These are phyloP conservation scores for Hirudinaria manillensis DNA, from an alignment of 2,888 invertebrate species.

Conservation along the genomic window DNA sequence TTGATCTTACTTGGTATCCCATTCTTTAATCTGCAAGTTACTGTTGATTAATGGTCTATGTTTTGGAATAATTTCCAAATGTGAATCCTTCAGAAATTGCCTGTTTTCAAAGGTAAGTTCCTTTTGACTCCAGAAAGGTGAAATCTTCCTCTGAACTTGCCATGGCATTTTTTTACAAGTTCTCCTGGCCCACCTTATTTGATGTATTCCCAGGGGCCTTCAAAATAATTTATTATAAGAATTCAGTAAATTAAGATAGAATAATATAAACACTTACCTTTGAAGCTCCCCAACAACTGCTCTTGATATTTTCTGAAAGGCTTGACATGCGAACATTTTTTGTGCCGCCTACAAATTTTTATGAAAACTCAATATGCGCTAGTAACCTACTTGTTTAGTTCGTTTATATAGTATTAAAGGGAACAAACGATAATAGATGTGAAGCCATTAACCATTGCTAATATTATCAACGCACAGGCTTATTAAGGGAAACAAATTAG, in stretches of 20 bases:
- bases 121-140: constrained; percentile 20
- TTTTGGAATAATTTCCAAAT: constrained; percentile 9
- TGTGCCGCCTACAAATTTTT: too few relatives aligned
- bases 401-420: too few relatives aligned
- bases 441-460: too few relatives aligned
- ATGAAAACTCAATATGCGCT: too few relatives aligned
- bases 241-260: not conserved
- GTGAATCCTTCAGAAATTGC: constrained; percentile 68
- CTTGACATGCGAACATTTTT: too few relatives aligned
- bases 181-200: not conserved
- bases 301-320: too few relatives aligned
- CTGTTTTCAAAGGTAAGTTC: constrained; percentile 69
- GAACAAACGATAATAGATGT: too few relatives aligned
- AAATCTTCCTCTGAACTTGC: constrained; percentile 14
- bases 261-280: not conserved
- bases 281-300: too few relatives aligned
- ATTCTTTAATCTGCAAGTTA: constrained; percentile 5
- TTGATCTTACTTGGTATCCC: constrained; percentile 22
- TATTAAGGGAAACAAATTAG: too few relatives aligned
- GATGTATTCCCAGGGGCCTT: not conserved
- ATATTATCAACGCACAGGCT: too few relatives aligned
- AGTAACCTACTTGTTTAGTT: too few relatives aligned
- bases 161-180: constrained; percentile 7
- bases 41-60: not conserved
- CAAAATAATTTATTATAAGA: too few relatives aligned